phyloP scores from a whole-genome alignment of 2,797 vertebrate species.

The Chrysocyon brachyurus region DNA sequence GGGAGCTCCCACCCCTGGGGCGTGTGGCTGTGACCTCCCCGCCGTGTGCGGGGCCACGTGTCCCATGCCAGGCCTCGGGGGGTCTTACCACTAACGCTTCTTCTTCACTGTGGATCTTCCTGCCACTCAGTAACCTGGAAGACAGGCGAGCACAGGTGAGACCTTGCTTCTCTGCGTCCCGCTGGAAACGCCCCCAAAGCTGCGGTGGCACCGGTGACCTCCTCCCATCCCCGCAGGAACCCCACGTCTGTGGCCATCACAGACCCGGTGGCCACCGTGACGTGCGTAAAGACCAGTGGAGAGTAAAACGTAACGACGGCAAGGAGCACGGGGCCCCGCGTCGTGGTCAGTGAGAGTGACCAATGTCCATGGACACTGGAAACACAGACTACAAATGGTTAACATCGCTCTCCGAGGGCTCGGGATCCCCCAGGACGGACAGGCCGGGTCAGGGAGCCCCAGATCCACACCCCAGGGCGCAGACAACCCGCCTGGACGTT shows the following conservation, averaged over 20 bases:
- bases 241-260: fast-evolving
- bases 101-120: conserved; percentile 96
- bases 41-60: fast-evolving
- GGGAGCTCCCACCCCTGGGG: background rate
- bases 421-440: fast-evolving
- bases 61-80: fast-evolving
- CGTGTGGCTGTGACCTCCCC: background rate
- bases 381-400: fast-evolving
- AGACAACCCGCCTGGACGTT: fast-evolving
- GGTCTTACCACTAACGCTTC: conserved; percentile 94
- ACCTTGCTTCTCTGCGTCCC: fast-evolving
- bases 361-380: fast-evolving
- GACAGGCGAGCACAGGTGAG: background rate
- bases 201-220: fast-evolving
- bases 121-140: conserved; percentile 95
- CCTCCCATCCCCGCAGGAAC: background rate
- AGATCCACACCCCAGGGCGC: fast-evolving
- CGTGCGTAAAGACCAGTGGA: fast-evolving
- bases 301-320: no score
- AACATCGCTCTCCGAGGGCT: fast-evolving
- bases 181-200: fast-evolving
- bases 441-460: background rate
- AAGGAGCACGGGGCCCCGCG: fast-evolving
- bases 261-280: fast-evolving
- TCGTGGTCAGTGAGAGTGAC: fast-evolving